Conservation (phyloP, 2,888 invertebrate species). For the Pachydiplax longipennis region DNA sequence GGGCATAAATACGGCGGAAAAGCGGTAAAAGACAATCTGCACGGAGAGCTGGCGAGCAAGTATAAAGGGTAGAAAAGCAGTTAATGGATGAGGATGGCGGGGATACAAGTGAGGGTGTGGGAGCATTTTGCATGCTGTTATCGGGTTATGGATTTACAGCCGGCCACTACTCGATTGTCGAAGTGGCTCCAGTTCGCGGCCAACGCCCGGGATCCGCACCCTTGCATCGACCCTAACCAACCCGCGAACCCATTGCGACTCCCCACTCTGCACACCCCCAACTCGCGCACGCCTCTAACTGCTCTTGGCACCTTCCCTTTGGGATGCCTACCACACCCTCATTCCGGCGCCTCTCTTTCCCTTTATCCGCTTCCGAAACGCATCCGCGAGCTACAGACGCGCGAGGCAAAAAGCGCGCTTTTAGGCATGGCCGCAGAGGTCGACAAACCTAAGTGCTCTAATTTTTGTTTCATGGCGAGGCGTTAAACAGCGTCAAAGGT, state of each 20-base stretch:
- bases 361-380: too few species aligned
- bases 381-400: too few species aligned
- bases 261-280: not conserved
- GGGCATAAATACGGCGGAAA: not conserved
- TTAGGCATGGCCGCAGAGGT: too few species aligned
- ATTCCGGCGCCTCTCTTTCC: not conserved
- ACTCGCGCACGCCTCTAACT: not conserved
- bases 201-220: not conserved
- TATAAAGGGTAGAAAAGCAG: not conserved
- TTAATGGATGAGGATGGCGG: not conserved
- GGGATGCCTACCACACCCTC: not conserved
- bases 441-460: too few species aligned
- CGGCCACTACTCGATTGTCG: constrained; percentile 12
- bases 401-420: too few species aligned
- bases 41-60: not conserved
- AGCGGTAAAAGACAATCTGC: not conserved
- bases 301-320: not conserved
- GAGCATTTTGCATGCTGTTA: constrained; percentile 32
- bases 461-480: too few species aligned
- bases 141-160: constrained; percentile 41
- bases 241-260: not conserved
- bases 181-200: not conserved
- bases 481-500: too few species aligned
- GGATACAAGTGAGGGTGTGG: not conserved
- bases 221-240: not conserved